Evolutionary conservation across 2,888 invertebrate species (phyloP).

Genomic region (Tenthredo amoena): DNA sequence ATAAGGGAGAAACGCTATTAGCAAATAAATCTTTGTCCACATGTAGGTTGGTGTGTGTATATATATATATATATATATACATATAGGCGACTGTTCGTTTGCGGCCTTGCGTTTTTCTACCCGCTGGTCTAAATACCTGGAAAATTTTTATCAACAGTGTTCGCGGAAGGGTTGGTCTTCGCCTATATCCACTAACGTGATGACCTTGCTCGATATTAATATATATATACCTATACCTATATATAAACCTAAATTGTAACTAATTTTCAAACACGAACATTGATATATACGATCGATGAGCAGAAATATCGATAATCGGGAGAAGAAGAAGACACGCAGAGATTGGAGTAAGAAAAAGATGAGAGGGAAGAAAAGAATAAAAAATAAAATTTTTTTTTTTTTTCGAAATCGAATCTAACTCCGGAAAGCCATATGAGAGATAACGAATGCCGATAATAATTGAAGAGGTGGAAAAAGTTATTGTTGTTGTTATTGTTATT

Average conservation of each 20-base stretch:
- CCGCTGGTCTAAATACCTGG: background rate
- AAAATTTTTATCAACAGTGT: background rate
- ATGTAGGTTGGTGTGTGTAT: background rate
- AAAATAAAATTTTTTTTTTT: too few species aligned
- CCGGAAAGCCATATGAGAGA: background rate
- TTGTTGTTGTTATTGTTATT: background rate
- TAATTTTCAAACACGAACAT: background rate
- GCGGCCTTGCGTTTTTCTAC: background rate
- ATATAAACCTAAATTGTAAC: background rate
- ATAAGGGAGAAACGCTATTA: background rate
- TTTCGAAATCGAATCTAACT: too few species aligned
- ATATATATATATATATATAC: background rate
- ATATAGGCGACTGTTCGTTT: background rate
- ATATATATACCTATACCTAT: background rate
- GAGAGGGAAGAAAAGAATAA: background rate
- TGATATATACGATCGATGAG: too few species aligned
- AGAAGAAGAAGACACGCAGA: background rate
- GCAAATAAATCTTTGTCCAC: slow-evolving; percentile 32
- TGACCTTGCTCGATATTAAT: slow-evolving; percentile 32
- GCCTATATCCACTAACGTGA: background rate
- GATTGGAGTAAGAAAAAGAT: background rate
- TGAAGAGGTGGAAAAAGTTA: background rate
- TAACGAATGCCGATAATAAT: background rate
- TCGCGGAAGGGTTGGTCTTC: background rate
- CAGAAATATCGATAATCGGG: background rate